Conservation (phyloP, 35 echinoderm and acorn worm genomes). For the Anneissia japonica region DNA sequence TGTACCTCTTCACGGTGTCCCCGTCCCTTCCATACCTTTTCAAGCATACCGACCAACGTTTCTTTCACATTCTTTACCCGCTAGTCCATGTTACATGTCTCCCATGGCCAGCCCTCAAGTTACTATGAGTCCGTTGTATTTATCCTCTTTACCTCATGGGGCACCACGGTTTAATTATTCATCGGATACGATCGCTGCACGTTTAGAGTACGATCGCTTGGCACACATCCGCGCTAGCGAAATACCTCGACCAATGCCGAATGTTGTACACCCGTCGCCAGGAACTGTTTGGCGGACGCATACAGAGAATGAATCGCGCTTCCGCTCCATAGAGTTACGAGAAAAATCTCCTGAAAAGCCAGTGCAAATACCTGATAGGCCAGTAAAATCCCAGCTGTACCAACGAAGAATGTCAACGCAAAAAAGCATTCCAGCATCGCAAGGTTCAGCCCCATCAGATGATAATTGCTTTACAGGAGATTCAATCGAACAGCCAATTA, state of each 20-base stretch:
- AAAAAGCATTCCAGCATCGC: conserved; percentile 35
- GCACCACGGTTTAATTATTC: conserved; percentile 78
- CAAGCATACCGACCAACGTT: conserved; percentile 49
- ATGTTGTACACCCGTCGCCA: conserved; percentile 53
- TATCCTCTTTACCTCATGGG: conserved; percentile 39
- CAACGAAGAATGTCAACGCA: conserved; percentile 68
- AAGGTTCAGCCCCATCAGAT: conserved; percentile 6
- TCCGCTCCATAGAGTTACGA: conserved; percentile 57
- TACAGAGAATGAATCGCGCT: conserved; percentile 71
- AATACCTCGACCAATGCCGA: conserved; percentile 28
- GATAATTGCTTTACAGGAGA: not conserved
- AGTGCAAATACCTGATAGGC: conserved; percentile 73
- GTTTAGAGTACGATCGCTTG: conserved; percentile 76
- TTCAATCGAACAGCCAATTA: not conserved
- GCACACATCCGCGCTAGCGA: conserved; percentile 59
- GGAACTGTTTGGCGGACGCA: conserved; percentile 71
- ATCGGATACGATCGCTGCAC: conserved; percentile 62
- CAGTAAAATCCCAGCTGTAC: conserved; percentile 75
- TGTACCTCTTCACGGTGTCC: conserved; percentile 7
- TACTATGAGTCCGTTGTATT: conserved; percentile 67
- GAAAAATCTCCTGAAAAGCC: conserved; percentile 25
- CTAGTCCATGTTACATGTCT: conserved; percentile 83
- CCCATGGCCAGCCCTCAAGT: conserved; percentile 74
- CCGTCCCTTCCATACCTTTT: conserved; percentile 40
- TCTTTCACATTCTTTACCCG: conserved; percentile 86